Evolutionary conservation across 2,888 invertebrate genomes (phyloP).

Genomic region (Hecatera dysodea): DNA sequence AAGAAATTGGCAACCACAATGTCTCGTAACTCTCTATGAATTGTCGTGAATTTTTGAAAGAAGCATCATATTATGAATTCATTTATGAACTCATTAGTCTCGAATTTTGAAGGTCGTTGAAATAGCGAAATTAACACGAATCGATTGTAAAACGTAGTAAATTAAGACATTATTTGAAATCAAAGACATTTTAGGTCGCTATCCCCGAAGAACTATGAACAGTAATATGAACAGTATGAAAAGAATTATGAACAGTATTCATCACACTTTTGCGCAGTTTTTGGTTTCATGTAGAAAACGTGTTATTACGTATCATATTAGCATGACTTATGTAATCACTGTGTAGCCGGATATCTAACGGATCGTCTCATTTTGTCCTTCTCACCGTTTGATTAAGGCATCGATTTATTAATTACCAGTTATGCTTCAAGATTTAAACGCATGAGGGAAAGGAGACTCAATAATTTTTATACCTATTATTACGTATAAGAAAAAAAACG

Average conservation of each 20-base stretch:
- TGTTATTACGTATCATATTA: slow-evolving; percentile 61
- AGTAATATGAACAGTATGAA: slow-evolving; percentile 21
- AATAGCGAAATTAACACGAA: not conserved
- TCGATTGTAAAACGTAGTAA: not conserved
- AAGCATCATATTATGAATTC: too few species aligned
- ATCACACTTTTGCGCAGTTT: slow-evolving; percentile 46
- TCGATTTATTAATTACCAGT: slow-evolving; percentile 16
- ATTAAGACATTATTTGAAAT: not conserved
- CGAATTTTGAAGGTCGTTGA: not conserved
- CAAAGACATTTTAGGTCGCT: not conserved
- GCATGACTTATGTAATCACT: slow-evolving; percentile 63
- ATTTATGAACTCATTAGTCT: not conserved
- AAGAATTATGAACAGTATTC: slow-evolving; percentile 33
- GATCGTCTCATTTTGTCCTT: slow-evolving; percentile 21
- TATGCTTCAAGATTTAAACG: not conserved
- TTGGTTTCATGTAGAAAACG: slow-evolving; percentile 27
- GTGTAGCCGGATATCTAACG: slow-evolving; percentile 46
- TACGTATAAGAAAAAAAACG: not conserved
- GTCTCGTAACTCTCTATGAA: too few species aligned
- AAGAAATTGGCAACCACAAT: slow-evolving; percentile 17
- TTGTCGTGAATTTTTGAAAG: not conserved
- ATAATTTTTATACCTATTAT: not conserved
- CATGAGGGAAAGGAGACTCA: slow-evolving; percentile 4
- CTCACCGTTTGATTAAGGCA: slow-evolving; percentile 12
- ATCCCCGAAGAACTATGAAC: not conserved